A percentile compares a stretch with the other conserved stretches of the same genome.
These are phyloP conservation scores for Cottus gobio DNA, from an alignment of 2,113 vertebrate species.

Conservation along the genomic window DNA sequence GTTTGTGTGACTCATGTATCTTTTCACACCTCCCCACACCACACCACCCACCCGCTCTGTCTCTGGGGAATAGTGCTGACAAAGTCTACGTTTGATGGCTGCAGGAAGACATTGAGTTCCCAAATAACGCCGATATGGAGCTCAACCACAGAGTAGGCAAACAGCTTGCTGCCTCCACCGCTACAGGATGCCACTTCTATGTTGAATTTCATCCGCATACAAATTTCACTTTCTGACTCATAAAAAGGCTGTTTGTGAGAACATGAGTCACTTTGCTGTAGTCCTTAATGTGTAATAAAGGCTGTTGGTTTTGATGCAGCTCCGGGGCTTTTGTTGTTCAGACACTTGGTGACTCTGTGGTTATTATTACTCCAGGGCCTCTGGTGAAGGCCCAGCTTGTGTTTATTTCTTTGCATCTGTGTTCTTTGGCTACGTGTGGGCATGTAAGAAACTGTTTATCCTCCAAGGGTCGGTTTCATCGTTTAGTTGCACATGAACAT, in stretches of 20 bases:
- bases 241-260: slow-evolving; percentile 37
- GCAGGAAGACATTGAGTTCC: slow-evolving; percentile 60
- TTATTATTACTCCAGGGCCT: slow-evolving; percentile 46
- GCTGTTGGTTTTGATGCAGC: slow-evolving; percentile 48
- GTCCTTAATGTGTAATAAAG: slow-evolving; percentile 45
- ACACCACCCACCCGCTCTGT: slow-evolving; percentile 3
- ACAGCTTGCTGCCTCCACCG: slow-evolving; percentile 16
- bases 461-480: not conserved
- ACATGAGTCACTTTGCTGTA: slow-evolving; percentile 27
- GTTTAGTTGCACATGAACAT: not conserved
- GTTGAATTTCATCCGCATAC: slow-evolving; percentile 56
- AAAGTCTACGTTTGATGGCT: slow-evolving; percentile 69
- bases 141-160: not conserved
- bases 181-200: slow-evolving; percentile 19
- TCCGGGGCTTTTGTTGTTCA: slow-evolving; percentile 18
- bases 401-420: slow-evolving; percentile 35
- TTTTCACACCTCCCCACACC: not conserved
- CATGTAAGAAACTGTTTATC: not conserved
- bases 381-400: slow-evolving; percentile 17
- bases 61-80: slow-evolving; percentile 64
- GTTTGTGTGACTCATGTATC: slow-evolving; percentile 51
- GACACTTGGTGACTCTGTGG: slow-evolving; percentile 1
- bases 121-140: slow-evolving; percentile 54
- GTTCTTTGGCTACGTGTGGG: not conserved
- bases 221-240: slow-evolving; percentile 54